Evolutionary conservation across 2,113 vertebrate species (phyloP).

Genomic region (Lagopus leucura): DNA sequence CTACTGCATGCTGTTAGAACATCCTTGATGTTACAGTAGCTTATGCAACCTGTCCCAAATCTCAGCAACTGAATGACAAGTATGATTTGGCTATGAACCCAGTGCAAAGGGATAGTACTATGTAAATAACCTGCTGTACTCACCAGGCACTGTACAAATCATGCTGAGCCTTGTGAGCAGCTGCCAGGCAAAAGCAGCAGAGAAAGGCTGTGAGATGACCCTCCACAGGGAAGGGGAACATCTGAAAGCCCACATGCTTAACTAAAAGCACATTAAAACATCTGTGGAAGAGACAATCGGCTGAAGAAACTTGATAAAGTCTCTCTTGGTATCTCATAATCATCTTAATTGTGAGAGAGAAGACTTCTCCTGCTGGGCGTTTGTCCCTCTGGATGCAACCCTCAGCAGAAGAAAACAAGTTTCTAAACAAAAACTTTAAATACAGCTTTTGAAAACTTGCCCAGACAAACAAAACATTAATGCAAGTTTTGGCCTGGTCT

Average conservation of each 20-base stretch:
- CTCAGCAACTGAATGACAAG: background rate
- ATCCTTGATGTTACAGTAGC: background rate
- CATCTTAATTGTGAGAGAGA: background rate
- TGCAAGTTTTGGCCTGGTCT: background rate
- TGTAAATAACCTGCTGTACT: background rate
- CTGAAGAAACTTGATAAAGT: background rate
- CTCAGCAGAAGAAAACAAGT: background rate
- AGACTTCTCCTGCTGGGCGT: background rate
- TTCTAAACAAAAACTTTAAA: conserved; percentile 1
- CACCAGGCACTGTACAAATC: background rate
- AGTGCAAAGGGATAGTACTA: background rate
- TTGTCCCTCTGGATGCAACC: background rate
- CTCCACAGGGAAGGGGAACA: background rate
- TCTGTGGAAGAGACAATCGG: background rate
- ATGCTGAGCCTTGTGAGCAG: background rate
- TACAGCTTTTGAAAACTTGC: conserved; percentile 2
- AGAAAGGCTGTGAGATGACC: background rate
- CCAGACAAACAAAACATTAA: background rate
- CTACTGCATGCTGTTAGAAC: background rate
- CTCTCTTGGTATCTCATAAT: background rate
- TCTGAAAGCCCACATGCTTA: background rate
- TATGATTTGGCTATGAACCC: background rate
- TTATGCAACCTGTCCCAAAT: background rate
- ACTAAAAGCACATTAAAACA: background rate
- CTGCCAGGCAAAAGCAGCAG: background rate